Evolutionary conservation across 2,797 vertebrate genomes (phyloP).

Genomic region (Aythya fuligula): DNA sequence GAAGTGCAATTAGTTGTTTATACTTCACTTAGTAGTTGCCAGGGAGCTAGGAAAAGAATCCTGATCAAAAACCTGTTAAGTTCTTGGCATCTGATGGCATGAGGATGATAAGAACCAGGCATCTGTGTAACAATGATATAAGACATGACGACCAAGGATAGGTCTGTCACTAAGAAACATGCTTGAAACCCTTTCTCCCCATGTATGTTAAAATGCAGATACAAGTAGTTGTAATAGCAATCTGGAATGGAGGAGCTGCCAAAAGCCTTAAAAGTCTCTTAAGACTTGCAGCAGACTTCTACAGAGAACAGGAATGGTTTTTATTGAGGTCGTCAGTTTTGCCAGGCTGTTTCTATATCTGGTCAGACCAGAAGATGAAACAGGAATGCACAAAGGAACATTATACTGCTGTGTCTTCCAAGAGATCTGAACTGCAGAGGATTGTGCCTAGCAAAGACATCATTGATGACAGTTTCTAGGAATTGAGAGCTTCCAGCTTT

Average conservation of each 20-base stretch:
- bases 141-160: background rate
- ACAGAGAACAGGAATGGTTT: background rate
- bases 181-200: background rate
- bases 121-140: background rate
- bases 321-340: background rate
- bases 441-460: background rate
- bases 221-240: background rate
- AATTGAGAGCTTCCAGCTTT: background rate
- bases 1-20: background rate
- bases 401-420: background rate
- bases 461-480: background rate
- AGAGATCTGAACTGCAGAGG: background rate
- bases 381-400: accelerated
- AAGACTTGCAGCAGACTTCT: background rate
- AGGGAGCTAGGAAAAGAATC: background rate
- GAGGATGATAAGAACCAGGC: background rate
- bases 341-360: background rate
- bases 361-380: background rate
- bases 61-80: background rate
- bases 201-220: background rate
- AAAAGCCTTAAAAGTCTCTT: background rate
- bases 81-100: background rate
- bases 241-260: background rate
- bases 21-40: accelerated
- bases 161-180: background rate